phyloP scores from a whole-genome alignment of 2,888 invertebrate genomes.

The Ormyrus labotus region DNA sequence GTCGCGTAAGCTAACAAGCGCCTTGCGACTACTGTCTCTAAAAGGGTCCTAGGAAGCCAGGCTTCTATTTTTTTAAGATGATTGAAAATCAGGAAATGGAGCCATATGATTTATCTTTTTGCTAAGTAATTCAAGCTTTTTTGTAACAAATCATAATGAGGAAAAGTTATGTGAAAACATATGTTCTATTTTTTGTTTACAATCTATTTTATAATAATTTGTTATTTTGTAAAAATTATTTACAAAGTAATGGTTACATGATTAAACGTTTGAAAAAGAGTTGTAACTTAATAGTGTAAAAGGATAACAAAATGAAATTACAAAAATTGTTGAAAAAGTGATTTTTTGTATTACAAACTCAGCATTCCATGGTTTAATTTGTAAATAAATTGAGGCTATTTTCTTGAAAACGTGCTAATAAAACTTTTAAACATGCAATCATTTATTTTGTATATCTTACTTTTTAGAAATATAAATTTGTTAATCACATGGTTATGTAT shows the following conservation, averaged over 20 bases:
- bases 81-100: slow-evolving; percentile 46
- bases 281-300: neutral
- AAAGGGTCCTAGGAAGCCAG: slow-evolving; percentile 35
- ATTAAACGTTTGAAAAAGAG: slow-evolving; percentile 17
- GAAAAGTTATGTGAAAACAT: slow-evolving; percentile 48
- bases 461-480: slow-evolving; percentile 49
- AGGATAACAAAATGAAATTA: too few relatives aligned
- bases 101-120: slow-evolving; percentile 45
- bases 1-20: slow-evolving; percentile 20
- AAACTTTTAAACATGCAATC: slow-evolving; percentile 47
- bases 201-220: slow-evolving; percentile 45
- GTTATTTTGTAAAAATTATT: slow-evolving; percentile 42
- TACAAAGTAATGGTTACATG: slow-evolving; percentile 43
- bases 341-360: too few relatives aligned
- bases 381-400: slow-evolving; percentile 11
- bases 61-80: slow-evolving; percentile 40
- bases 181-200: slow-evolving; percentile 46
- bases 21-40: slow-evolving; percentile 26
- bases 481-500: slow-evolving; percentile 37
- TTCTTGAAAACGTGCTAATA: slow-evolving; percentile 1
- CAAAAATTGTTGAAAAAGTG: too few relatives aligned
- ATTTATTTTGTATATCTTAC: slow-evolving; percentile 29
- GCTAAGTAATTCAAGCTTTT: slow-evolving; percentile 26
- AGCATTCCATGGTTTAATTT: too few relatives aligned
- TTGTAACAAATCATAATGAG: slow-evolving; percentile 50